Base-by-base conservation (phyloP, 1,140 invertebrate species). In the Achatina immaculata region DNA sequence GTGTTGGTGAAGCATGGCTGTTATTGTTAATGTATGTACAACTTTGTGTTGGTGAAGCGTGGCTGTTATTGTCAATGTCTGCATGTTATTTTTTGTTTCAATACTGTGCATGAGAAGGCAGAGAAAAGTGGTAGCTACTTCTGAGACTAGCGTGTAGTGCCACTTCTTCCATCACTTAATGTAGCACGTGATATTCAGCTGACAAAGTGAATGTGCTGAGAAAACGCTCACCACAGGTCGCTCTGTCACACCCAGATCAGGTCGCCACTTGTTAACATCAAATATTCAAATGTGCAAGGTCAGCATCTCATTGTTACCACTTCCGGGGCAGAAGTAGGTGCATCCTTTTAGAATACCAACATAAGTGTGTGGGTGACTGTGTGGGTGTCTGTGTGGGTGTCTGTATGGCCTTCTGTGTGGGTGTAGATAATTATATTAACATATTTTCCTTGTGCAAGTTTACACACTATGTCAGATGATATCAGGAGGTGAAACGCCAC, bases 351-450 rank as follows among this genome's bases (percentile, higher is more conserved):
- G n/a, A 9, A 66, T 28, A 28, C 24, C 34, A 43, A 62, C 55
- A 31, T 73, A 68, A 19, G 43, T 72, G 78, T 58, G 68, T 72
- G 78, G 4, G 68, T 40, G 78, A 55, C 65, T 72, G 78, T 72
- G 68, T 55, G 66, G 71, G 58, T 66, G 55, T 66, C 48, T 65
- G 76, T 65, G 0, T 66, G 76, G 65, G 58, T 31, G 38, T 78
- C 28, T 42, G 58, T 66, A 31, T 36, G 55, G 21, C 16, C 34
- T 4, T 78, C 45, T 77, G 62, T 69, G 77, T 79, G 55, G 38
- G 75, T 40, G 0, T 65, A 40, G 7, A 0, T 9, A 9, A 28
- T 40, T 4, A 38, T 58, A 31, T 14, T 34, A 28, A 34, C 38
- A 48, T 0, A 0, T 42, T 40, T 0, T 0, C 55, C 34, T 62